Percentiles rank a stretch among this genome's conserved stretches.
Conservation (phyloP, 2,797 vertebrate genomes). For the Emys orbicularis region DNA sequence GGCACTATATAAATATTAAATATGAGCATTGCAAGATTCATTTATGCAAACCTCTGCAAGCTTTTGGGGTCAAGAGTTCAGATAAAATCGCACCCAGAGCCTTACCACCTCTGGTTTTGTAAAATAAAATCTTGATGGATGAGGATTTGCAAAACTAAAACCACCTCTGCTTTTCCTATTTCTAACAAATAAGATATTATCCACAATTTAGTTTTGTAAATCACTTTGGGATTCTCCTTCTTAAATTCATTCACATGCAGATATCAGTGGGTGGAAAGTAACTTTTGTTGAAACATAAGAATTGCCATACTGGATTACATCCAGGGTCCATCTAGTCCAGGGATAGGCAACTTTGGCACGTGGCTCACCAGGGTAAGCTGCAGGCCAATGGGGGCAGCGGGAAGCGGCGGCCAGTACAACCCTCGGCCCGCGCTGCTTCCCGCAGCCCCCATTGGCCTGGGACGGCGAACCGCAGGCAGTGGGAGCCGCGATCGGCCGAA, state of each 20-base stretch:
- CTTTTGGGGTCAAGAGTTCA: neutral
- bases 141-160: neutral
- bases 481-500: too few species aligned
- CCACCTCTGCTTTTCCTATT: neutral
- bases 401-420: too few species aligned
- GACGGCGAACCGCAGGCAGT: too few species aligned
- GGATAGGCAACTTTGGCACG: too few species aligned
- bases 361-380: too few species aligned
- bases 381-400: too few species aligned
- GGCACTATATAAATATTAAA: neutral
- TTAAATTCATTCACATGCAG: neutral
- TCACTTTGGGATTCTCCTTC: neutral
- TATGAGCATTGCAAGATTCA: fast-evolving
- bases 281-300: neutral
- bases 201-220: neutral
- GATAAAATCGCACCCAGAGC: neutral
- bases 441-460: too few species aligned
- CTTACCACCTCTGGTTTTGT: neutral
- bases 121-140: neutral
- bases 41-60: neutral
- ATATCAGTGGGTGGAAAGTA: neutral
- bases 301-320: neutral
- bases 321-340: neutral
- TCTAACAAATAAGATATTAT: neutral
- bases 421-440: too few species aligned